Base-by-base conservation (phyloP, 2,888 invertebrate species). In the Amblyjoppa proteus region DNA sequence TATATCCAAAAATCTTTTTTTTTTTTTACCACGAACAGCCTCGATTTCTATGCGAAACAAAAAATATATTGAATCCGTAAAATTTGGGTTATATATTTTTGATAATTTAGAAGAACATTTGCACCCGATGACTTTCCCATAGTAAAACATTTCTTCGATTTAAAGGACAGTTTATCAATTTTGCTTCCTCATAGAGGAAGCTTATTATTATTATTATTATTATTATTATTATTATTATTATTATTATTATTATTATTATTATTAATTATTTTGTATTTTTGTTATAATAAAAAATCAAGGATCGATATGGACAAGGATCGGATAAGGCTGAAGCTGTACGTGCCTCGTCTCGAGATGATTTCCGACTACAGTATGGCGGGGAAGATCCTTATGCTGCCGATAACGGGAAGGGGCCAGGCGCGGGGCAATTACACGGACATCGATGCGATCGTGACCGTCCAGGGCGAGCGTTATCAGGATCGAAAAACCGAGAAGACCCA, bases 331-430 rank as follows among this genome's bases (percentile, higher is more conserved):
- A 96, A 96, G 84, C 88, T 97, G 38, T 95, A 94, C 86, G 95
- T 97, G 41, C 97, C 97, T 0, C 95, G 95, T 76, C 91, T 97
- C 58, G 94, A 95, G 79, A 95, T 97, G 95, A 95, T 94, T 34
- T 96, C 97, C 0, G 94, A 95, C 83, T 97, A 97, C 92, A 95
- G 94, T 4, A 95, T 97, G 87, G 94, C 95, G 28, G 97, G 97
- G 6, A 95, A 96, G 88, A 95, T 97, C 51, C 94, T 97, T 87
- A 96, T 97, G 96, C 94, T 97, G 94, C 97, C 97, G 0, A 95
- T 97, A 71, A 94, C 95, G 9, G 97, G 97, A 70, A 95, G 95
- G 3, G 97, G 97, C 9, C 92, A 94, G 34, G 96, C 96, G 86
- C 93, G 94, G 20, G 96, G 97, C 69, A 97, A 96, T 93, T 97